Conservation (phyloP, 2,797 vertebrate genomes). For the Sebastes umbrosus region DNA sequence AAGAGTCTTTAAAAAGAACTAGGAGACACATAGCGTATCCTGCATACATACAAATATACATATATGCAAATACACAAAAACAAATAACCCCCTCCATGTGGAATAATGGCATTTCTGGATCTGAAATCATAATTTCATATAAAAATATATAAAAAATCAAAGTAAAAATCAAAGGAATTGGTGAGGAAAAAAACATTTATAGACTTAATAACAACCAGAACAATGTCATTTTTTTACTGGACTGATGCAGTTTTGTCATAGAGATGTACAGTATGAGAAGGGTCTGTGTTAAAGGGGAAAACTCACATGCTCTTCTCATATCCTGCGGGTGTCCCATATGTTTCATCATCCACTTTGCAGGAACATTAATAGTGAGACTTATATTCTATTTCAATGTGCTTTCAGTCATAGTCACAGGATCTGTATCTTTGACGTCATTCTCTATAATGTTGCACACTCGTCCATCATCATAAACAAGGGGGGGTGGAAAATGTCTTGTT, state of each 20-base stretch:
- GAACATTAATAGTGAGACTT: background rate
- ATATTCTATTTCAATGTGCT: background rate
- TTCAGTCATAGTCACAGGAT: background rate
- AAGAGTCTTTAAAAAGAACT: too few relatives aligned
- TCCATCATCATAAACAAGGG: background rate
- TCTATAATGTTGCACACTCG: background rate
- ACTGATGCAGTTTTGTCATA: background rate
- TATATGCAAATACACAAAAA: too few relatives aligned
- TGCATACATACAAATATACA: too few relatives aligned
- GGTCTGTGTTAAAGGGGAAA: conserved; percentile 11
- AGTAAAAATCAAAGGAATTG: too few relatives aligned
- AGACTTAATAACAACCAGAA: background rate
- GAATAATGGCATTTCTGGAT: too few relatives aligned
- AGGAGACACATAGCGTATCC: too few relatives aligned
- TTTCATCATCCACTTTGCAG: background rate
- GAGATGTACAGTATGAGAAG: background rate
- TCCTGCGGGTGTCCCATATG: conserved; percentile 16
- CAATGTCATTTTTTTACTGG: background rate
- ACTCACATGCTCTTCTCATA: conserved; percentile 32
- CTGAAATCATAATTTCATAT: too few relatives aligned
- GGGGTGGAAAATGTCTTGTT: background rate
- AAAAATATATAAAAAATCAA: too few relatives aligned
- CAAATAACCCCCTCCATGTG: too few relatives aligned
- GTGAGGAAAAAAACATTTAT: background rate
- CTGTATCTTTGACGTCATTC: background rate